Percentiles rank a stretch among this genome's conserved stretches.
These are phyloP conservation scores for Oreocharis arfaki DNA, from an alignment of 2,113 vertebrate species.

Conservation along the genomic window DNA sequence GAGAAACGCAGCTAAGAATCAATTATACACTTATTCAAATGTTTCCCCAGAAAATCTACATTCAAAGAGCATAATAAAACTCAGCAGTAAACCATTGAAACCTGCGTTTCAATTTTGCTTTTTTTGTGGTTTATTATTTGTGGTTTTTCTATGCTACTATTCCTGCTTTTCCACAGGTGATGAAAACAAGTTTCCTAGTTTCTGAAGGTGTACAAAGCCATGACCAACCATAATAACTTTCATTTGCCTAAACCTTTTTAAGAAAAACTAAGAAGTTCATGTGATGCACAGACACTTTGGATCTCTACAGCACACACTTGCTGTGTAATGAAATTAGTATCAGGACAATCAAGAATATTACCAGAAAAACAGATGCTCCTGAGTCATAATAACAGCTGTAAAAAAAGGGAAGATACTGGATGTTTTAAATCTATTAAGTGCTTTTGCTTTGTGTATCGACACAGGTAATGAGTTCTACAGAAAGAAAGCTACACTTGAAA, in stretches of 20 bases:
- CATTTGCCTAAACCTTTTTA: background rate
- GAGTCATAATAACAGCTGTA: background rate
- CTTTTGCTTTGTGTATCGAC: slow-evolving; percentile 52
- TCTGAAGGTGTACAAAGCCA: background rate
- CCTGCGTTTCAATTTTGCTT: background rate
- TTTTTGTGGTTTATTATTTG: background rate
- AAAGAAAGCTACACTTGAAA: slow-evolving; percentile 52
- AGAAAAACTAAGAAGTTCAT: background rate
- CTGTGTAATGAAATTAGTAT: slow-evolving; percentile 10
- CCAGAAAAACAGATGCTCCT: slow-evolving; percentile 3
- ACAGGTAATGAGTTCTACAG: slow-evolving; percentile 51
- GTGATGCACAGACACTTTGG: background rate
- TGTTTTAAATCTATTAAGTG: slow-evolving; percentile 37
- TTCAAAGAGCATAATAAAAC: background rate
- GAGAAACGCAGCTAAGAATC: background rate
- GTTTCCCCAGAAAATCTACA: background rate
- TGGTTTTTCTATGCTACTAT: background rate
- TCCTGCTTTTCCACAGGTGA: background rate
- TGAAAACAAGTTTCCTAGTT: background rate
- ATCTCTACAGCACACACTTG: background rate
- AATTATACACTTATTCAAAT: background rate
- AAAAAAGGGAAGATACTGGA: background rate
- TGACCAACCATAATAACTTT: background rate
- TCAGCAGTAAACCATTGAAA: background rate
- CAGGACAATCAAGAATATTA: slow-evolving; percentile 29